These are phyloP conservation scores for Neostethus bicornis DNA, from an alignment of 2,797 vertebrate genomes.

Conservation along the genomic window DNA sequence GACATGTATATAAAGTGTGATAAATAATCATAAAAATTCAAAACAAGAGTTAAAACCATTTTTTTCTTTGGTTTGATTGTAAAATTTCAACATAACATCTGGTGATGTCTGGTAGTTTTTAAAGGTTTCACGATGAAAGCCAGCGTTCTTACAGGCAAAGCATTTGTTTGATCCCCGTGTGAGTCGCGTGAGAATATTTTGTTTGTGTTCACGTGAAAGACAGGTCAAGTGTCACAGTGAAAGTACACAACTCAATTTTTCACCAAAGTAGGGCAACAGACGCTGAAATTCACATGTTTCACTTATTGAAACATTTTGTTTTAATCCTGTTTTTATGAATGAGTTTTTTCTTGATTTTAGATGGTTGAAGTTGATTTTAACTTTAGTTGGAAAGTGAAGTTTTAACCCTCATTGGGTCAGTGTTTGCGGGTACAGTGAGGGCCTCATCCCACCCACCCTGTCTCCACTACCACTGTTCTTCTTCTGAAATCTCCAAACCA, in stretches of 20 bases:
- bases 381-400: not conserved
- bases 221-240: constrained; percentile 22
- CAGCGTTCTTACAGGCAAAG: no score
- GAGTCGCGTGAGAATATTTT: not conserved
- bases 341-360: not conserved
- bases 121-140: no score
- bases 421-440: constrained; percentile 42
- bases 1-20: no score
- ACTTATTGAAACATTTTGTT: not conserved
- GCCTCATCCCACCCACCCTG: constrained; percentile 33
- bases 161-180: not conserved
- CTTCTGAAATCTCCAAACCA: constrained; percentile 39
- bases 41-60: not conserved
- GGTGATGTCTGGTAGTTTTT: no score
- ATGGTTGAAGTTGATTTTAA: constrained; percentile 2
- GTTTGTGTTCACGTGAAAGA: constrained; percentile 9
- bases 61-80: not conserved
- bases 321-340: not conserved
- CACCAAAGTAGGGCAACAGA: not conserved
- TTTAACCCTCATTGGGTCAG: constrained; percentile 21
- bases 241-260: not conserved
- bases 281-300: not conserved
- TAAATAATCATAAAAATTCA: no score
- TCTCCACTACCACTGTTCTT: constrained; percentile 28
- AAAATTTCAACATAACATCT: not conserved